These are phyloP conservation scores for Anaspis maculata DNA, from an alignment of 2,888 invertebrate genomes.

Conservation along the genomic window DNA sequence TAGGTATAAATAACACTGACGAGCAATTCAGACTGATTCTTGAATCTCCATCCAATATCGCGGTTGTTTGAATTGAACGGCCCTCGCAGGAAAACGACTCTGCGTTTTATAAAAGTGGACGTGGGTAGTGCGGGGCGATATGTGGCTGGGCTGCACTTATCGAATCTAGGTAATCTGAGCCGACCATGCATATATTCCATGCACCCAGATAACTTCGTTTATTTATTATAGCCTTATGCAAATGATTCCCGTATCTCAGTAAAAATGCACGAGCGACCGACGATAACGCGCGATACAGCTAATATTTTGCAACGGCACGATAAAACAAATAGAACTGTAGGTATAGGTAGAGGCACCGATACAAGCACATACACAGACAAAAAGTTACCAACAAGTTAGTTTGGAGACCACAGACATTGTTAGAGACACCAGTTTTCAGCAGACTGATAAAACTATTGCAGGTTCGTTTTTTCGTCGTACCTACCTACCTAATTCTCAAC, in stretches of 20 bases:
- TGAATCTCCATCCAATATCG: too few species aligned
- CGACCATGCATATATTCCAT: conserved; percentile 33
- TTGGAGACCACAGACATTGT: too few species aligned
- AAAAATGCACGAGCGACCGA: conserved; percentile 37
- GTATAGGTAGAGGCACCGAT: too few species aligned
- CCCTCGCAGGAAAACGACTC: too few species aligned
- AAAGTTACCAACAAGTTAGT: too few species aligned
- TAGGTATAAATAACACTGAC: too few species aligned
- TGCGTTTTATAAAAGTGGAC: conserved; percentile 7
- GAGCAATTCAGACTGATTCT: too few species aligned
- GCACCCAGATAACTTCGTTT: conserved; percentile 39
- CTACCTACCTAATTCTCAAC: too few species aligned
- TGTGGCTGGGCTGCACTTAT: conserved; percentile 27
- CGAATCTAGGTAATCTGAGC: conserved; percentile 37
- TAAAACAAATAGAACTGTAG: conserved; percentile 29
- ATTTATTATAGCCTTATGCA: conserved; percentile 42
- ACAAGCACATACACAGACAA: conserved; percentile 17
- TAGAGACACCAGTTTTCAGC: too few species aligned
- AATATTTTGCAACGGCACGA: conserved; percentile 31
- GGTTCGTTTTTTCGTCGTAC: too few species aligned
- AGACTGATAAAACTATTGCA: too few species aligned
- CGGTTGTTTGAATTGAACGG: too few species aligned
- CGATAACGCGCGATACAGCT: conserved; percentile 32
- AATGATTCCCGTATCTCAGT: conserved; percentile 36
- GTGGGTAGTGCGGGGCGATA: conserved; percentile 17